Conservation (phyloP, 1,140 invertebrate genomes). For the Drosophila nigrodunni region DNA sequence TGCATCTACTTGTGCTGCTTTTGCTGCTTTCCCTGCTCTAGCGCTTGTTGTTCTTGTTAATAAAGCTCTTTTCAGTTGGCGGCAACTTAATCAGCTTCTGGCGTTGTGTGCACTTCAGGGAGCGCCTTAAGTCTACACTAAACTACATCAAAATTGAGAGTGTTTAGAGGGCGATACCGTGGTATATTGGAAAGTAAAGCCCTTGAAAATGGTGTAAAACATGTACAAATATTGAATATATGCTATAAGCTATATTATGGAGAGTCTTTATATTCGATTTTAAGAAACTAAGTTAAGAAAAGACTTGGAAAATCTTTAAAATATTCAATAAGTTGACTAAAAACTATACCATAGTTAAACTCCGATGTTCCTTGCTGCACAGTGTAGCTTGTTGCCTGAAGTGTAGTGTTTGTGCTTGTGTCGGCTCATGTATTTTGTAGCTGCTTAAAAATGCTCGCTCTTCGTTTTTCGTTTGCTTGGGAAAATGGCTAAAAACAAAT, state of each 20-base stretch:
- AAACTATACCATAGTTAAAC: no score
- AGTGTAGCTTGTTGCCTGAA: slow-evolving; percentile 18
- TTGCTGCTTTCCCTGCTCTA: slow-evolving; percentile 14
- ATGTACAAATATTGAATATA: no score
- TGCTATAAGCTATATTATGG: background rate
- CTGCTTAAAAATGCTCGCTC: slow-evolving; percentile 38
- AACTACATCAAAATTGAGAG: slow-evolving; percentile 2
- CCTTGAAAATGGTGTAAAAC: no score
- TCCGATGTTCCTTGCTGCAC: background rate
- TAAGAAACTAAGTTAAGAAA: no score
- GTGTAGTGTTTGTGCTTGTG: background rate
- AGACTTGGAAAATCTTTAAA: no score
- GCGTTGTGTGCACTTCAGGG: slow-evolving; percentile 19
- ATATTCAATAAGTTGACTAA: no score
- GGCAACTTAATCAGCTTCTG: slow-evolving; percentile 59
- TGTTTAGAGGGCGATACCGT: background rate
- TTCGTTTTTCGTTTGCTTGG: slow-evolving; percentile 31
- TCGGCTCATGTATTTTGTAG: slow-evolving; percentile 43
- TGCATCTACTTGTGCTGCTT: slow-evolving; percentile 27
- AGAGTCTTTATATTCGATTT: no score
- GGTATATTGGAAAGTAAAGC: no score
- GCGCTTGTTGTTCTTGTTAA: slow-evolving; percentile 54
- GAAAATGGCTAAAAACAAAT: slow-evolving; percentile 71
- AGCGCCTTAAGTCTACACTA: slow-evolving; percentile 43
- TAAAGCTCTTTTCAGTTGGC: slow-evolving; percentile 56